Percentiles rank a stretch among this genome's conserved stretches.
Conservation (phyloP, 2,113 vertebrate genomes). For the Tringa solitaria region DNA sequence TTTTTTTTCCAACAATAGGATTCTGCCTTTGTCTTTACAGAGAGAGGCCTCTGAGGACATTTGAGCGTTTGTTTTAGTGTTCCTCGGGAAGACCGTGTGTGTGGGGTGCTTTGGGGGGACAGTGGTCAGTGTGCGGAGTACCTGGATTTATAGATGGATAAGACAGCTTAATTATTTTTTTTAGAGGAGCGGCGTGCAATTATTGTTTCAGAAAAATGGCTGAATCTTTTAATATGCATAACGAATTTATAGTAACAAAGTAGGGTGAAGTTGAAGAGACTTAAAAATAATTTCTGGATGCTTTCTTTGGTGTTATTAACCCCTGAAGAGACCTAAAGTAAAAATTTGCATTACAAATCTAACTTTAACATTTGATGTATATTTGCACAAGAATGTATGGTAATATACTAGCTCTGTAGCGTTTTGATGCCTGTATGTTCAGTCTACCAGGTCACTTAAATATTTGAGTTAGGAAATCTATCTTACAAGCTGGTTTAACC, state of each 20-base stretch:
- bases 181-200: constrained; percentile 18
- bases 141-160: constrained; percentile 9
- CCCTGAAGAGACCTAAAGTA: constrained; percentile 49
- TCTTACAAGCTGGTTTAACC: not conserved
- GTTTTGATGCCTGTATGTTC: constrained; percentile 17
- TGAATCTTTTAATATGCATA: constrained; percentile 50
- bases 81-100: constrained; percentile 45
- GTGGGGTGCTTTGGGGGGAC: constrained; percentile 45
- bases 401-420: not conserved
- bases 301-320: constrained; percentile 22
- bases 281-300: constrained; percentile 46
- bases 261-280: constrained; percentile 45
- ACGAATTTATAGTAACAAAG: constrained; percentile 47
- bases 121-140: constrained; percentile 62
- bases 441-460: not conserved
- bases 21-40: constrained; percentile 79
- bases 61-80: constrained; percentile 66
- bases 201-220: constrained; percentile 68
- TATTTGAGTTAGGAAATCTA: not conserved
- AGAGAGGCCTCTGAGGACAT: constrained; percentile 77
- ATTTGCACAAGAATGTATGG: not conserved
- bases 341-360: constrained; percentile 61
- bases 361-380: constrained; percentile 31
- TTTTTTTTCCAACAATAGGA: constrained; percentile 73
- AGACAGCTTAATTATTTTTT: constrained; percentile 44